Evolutionary conservation across 2,113 vertebrate genomes (phyloP), one percentile per base, ranked within the genome.

Genomic region (Athene noctua): DNA sequence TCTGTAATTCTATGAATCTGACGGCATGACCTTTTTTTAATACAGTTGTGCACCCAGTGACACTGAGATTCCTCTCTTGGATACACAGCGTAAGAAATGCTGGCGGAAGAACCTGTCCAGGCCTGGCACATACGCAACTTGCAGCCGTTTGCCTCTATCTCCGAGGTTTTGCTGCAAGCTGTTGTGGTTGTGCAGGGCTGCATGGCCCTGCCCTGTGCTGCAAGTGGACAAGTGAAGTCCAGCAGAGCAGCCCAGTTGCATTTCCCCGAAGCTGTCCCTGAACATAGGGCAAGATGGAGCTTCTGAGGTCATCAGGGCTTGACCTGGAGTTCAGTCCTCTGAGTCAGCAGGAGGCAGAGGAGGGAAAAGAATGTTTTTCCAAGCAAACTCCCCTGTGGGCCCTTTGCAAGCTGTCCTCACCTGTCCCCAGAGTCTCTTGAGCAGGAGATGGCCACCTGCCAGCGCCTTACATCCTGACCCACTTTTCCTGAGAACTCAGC

Each of bases 401-500:
- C 23, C 8, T n/a, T 79, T 95, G 62, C 22, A 36, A 72, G 38
- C 62, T 80, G 8, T n/a, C 73, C 47, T 89, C 73, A 94, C 86
- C 91, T 93, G 68, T 92, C 73, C 80, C 65, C 51, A 85, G 80
- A 78, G 88, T 15, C 62, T 91, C 77, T 55, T 57, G 84, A 66
- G 63, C 23, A 73, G 67, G 20, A 84, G 65, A 51, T 94, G 92
- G 95, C 40, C 51, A 29, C 12, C 36, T 47, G 90, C 94, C 91
- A 96, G 80, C 58, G 87, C 27, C 77, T 82, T 36, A 70, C 55
- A 86, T 80, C 85, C 86, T 95, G 92, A 97, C 80, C 51, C 44
- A 67, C 38, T 80, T 72, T 88, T 89, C 86, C 68, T 94, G 90
- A 96, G 96, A 97, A 96, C 92, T 46, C 58, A 77, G 38, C 63